Base-by-base conservation (phyloP, 92 coral and sea anemone species). In the Palythoa caribaeorum region DNA sequence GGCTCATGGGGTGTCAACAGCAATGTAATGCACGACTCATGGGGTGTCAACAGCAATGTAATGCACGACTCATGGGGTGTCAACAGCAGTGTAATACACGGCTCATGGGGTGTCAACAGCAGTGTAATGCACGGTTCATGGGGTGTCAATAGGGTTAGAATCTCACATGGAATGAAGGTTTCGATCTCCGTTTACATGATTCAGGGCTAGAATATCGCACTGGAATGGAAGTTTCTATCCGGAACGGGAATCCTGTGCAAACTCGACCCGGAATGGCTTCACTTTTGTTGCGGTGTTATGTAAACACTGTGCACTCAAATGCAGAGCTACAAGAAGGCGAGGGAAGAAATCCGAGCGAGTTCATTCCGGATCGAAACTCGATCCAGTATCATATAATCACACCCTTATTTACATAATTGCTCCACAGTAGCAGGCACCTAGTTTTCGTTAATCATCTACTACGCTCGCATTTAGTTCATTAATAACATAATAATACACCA, bases 251-350 rank as follows among this genome's bases (percentile, higher is more conserved):
- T 21, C 70, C 70, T 1, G 21, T 62, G 70, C 70, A 4, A 62
- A 62, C n/a, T 62, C 70, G 20, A 62, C 15, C 70, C 70, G 19
- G 70, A 62, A 62, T 62, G 70, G 15, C 70, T 62, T 62, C 70
- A 62, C 70, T 62, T 62, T 62, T 4, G 70, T 62, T 62, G 5
- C 70, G 20, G 70, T 7, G 70, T 62, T 21, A 62, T 15, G 70
- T 14, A 15, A 62, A 62, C n/a, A 62, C 70, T 62, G 70, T 62
- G 70, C 70, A 62, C 70, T 62, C 19, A 62, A 62, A 62, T 62
- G 19, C 70, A 62, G 1, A 62, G 70, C 70, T 62, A 13, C 70
- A 62, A 15, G 19, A 62, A 4, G 70, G 70, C 20, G 70, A 14
- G 15, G 17, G 70, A 62, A 62, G 70, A 62, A 62, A 62, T 62